Conservation (phyloP, 1,140 invertebrate genomes). For the Manduca sexta region DNA sequence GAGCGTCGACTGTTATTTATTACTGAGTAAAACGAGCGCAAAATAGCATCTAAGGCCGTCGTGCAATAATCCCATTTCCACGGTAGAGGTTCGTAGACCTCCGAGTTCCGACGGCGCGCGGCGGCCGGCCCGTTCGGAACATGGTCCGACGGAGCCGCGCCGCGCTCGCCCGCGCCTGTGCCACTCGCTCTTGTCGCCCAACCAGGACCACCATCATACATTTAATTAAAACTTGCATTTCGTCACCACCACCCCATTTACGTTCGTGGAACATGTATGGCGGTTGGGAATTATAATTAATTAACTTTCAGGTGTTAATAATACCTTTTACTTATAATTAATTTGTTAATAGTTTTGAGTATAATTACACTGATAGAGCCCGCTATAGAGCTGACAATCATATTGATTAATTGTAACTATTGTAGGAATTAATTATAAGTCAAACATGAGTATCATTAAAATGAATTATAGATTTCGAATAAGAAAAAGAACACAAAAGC, state of each 20-base stretch:
- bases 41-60: slow-evolving; percentile 52
- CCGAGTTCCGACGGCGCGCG: slow-evolving; percentile 17
- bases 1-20: slow-evolving; percentile 25
- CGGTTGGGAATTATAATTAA: too few relatives aligned
- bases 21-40: slow-evolving; percentile 39
- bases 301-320: too few relatives aligned
- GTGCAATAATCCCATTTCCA: slow-evolving; percentile 62
- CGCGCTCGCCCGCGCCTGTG: slow-evolving; percentile 28
- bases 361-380: too few relatives aligned
- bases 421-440: too few relatives aligned
- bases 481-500: too few relatives aligned
- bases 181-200: slow-evolving; percentile 21
- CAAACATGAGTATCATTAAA: too few relatives aligned
- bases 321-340: too few relatives aligned
- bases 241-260: slow-evolving; percentile 14
- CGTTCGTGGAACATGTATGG: too few relatives aligned
- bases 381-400: too few relatives aligned
- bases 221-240: slow-evolving; percentile 50
- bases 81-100: slow-evolving; percentile 60
- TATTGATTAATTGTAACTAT: too few relatives aligned
- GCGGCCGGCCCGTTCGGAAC: slow-evolving; percentile 6
- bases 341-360: too few relatives aligned
- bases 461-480: too few relatives aligned
- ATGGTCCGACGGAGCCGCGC: slow-evolving; percentile 8
- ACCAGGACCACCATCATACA: slow-evolving; percentile 46